Percentiles rank a stretch among this genome's conserved stretches.
Conservation (phyloP, 2,113 vertebrate species). For the Blennius ocellaris region DNA sequence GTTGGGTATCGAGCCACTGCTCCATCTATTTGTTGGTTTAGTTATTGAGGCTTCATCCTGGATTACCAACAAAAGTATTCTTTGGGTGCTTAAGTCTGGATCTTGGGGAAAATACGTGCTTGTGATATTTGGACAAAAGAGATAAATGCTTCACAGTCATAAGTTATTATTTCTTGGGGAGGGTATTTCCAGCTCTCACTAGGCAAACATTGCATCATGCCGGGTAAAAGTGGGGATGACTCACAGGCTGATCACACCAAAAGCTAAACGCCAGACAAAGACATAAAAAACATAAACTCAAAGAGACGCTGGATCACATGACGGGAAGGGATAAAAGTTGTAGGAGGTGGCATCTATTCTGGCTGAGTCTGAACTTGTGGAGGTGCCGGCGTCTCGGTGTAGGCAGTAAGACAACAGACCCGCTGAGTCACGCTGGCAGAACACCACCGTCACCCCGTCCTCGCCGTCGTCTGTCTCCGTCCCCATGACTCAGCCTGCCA, state of each 20-base stretch:
- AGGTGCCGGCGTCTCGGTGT: slow-evolving; percentile 37
- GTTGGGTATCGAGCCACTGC: not conserved
- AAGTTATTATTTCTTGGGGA: not conserved
- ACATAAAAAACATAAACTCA: slow-evolving; percentile 2
- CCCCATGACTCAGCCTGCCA: slow-evolving; percentile 55
- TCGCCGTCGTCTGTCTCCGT: slow-evolving; percentile 35
- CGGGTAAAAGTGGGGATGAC: slow-evolving; percentile 35
- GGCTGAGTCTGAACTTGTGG: slow-evolving; percentile 48
- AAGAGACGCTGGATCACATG: slow-evolving; percentile 15
- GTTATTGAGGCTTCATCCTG: not conserved
- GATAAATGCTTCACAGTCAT: not conserved
- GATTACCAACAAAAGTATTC: not conserved
- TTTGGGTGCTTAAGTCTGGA: not conserved
- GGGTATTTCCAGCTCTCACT: slow-evolving; percentile 3
- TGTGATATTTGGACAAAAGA: not conserved
- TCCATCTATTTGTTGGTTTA: not conserved
- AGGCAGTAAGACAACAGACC: slow-evolving; percentile 59
- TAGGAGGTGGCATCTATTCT: not conserved
- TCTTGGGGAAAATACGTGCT: not conserved
- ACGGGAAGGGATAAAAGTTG: slow-evolving; percentile 23
- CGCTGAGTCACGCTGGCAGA: slow-evolving; percentile 70
- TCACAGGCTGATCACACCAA: slow-evolving; percentile 20
- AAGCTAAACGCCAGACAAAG: not conserved
- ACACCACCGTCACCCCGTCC: slow-evolving; percentile 28
- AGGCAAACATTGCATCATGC: slow-evolving; percentile 38